Base-by-base conservation (phyloP, 2,113 vertebrate species). In the Paracanthobrama guichenoti region DNA sequence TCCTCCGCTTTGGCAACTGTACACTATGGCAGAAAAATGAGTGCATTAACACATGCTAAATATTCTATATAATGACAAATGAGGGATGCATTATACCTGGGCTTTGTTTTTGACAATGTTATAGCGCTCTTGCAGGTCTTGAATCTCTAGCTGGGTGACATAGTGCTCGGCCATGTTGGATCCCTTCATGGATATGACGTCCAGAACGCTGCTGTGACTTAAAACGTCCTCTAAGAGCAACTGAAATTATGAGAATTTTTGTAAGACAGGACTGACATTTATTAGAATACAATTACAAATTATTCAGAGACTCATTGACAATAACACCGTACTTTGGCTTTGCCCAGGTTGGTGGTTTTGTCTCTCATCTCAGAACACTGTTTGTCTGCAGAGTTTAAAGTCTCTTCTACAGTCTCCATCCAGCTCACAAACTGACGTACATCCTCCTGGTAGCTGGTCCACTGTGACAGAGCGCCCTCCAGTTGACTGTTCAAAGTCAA, bases 391-490 rank as follows among this genome's bases (percentile, higher is more conserved):
- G 93, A 94, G n/a, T 87, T 93, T 14, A 99, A 92, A 13, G 91
- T 96, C 88, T 94, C 93, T 91, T 99, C 98, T 46, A 97, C 91
- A 0, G 93, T 87, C 48, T 98, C 97, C 96, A 99, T 97, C 98
- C 98, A 99, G 79, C 90, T 89, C 71, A 96, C 92, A 91, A 99
- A 98, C 92, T 97, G 97, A 3, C 93, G 94, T 31, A 98, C 95
- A 0, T 98, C 97, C 86, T 99, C 98, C 91, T 98, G 97, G 62
- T 98, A 99, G 91, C 96, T 99, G 66, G 97, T 99, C 98, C 98
- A 99, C 82, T 98, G 96, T 0, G 97, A 99, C 8, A 98, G 96
- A 20, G 97, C 96, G 2, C 96, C 97, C 93, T 99, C 98, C 42
- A 99, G 91, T 86, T 97, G 98, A 86, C 98, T 99, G 94, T 57